Evolutionary conservation across 2,797 vertebrate species (phyloP), one percentile per base, ranked within the genome.

Genomic region (Epinephelus awoara): DNA sequence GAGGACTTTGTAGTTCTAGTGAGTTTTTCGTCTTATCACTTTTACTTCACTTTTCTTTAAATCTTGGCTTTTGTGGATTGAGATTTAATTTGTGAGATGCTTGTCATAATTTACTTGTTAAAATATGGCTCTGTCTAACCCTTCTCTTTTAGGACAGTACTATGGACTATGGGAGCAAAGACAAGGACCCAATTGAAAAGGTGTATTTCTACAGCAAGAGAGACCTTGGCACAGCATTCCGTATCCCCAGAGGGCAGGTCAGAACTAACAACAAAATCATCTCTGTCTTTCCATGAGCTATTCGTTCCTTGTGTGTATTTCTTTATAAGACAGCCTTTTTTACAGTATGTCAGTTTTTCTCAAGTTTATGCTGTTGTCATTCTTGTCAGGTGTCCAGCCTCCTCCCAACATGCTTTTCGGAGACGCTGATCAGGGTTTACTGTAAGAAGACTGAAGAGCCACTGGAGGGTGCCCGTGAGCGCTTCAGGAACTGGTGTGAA

Each of bases 351-450:
- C 15, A 25, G 1, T 34, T 12, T 18, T 11, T 23, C 1, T 42
- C 1, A 46, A 10, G 29, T 62, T 27, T n/a, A 17, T 57, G n/a
- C 17, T 56, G 3, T 29, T 67, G 23, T 72, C 67, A 18, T 66
- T 63, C 6, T 38, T 55, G 13, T 8, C 84, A 97, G 97, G 96
- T 96, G 68, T 98, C 97, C 23, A 92, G 89, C 65, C 64, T 97
- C 69, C 85, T 94, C 54, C 97, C 97, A 18, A 91, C 92, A 69
- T 89, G 0, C 12, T 98, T 97, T 89, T 92, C 88, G 3, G 97
- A 97, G 85, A 95, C 96, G 85, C 65, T 95, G 49, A 94, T 98
- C 79, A 93, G 95, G 0, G 95, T 97, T 19, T 97, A 96, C 79
- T 96, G 86, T 77, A 98, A 92, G 87, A 96, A 87, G 80, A 92